Evolutionary conservation across 2,888 invertebrate species (phyloP), one percentile per base, ranked within the genome.

Genomic region (Odontocerum albicorne): DNA sequence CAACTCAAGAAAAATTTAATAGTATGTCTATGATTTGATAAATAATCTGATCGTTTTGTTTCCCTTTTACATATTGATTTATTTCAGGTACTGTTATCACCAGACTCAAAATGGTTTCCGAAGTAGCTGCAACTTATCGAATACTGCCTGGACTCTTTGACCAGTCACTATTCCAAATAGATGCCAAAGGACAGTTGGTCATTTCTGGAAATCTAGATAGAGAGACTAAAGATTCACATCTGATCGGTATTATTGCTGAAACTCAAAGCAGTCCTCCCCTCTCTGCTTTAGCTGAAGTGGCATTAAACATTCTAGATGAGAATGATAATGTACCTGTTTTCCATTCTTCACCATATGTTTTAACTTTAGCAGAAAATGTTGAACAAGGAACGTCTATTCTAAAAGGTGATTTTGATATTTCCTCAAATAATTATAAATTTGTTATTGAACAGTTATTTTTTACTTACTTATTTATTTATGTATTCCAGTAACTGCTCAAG

Each of bases 321-420:
- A 96, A 96, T 72, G 95, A 96, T 71, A 91, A 94, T 71, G 83
- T 85, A 45, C 96, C 96, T 1, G 77, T 81, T 62, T 95, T 96
- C 71, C 92, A 94, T 70, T 90, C 89, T 66, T 85, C 83, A 66
- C 86, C 88, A 1, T 96, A 95, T 73, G 80, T 82, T 52, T 75
- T 90, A 17, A 81, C 81, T 61, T 74, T 95, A 10, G 90, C 91
- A 0, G 96, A 96, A 72, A 92, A 93, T 72, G 80, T 88, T 32
- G 86, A 87, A 58, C 88, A 88, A 66, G 89, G 90, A 38, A 82
- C 88, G 19, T 82, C 85, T 19, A 81, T 93, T 55, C 69, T 92
- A 44, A 90, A 87, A 73, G 79, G 88, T 79, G 72, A 36, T 7
- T 17, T 13, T 38, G 20, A 21, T 19, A 46, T 7, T 27, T 10